A percentile compares a stretch with the other conserved stretches of the same genome.
phyloP scores from a whole-genome alignment of 2,113 vertebrate species.

The Myocastor coypus region DNA sequence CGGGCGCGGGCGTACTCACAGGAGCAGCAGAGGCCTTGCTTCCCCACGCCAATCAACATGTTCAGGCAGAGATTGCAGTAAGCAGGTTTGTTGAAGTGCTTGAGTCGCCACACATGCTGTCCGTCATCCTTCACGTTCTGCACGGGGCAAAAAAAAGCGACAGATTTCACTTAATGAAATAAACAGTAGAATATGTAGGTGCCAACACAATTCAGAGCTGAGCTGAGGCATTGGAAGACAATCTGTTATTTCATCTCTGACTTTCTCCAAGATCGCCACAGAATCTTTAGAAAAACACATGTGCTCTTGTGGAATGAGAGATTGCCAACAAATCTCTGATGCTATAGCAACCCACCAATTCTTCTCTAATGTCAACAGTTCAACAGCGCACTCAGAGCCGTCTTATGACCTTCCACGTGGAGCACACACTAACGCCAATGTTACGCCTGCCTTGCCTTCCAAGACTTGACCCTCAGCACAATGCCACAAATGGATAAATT shows the following conservation, averaged over 20 bases:
- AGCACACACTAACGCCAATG: neutral
- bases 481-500: neutral
- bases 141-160: conserved; percentile 79
- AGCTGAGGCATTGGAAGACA: conserved; percentile 83
- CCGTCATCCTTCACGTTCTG: conserved; percentile 98
- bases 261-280: conserved; percentile 76
- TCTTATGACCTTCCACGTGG: neutral
- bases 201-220: conserved; percentile 84
- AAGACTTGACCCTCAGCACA: neutral
- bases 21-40: conserved; percentile 96
- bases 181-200: conserved; percentile 80
- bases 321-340: neutral
- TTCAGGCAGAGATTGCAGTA: conserved; percentile 98
- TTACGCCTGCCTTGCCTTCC: neutral
- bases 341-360: conserved; percentile 22
- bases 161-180: conserved; percentile 86
- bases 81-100: conserved; percentile 97
- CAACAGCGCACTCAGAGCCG: neutral
- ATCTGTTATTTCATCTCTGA: conserved; percentile 85
- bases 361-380: neutral
- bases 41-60: conserved; percentile 96
- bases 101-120: conserved; percentile 97
- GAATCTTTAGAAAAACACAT: conserved; percentile 78
- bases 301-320: conserved; percentile 30
- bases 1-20: conserved; percentile 88